Percentiles rank a stretch among this genome's conserved stretches.
phyloP scores from a whole-genome alignment of 1,140 invertebrate species.

The Bicyclus anynana region DNA sequence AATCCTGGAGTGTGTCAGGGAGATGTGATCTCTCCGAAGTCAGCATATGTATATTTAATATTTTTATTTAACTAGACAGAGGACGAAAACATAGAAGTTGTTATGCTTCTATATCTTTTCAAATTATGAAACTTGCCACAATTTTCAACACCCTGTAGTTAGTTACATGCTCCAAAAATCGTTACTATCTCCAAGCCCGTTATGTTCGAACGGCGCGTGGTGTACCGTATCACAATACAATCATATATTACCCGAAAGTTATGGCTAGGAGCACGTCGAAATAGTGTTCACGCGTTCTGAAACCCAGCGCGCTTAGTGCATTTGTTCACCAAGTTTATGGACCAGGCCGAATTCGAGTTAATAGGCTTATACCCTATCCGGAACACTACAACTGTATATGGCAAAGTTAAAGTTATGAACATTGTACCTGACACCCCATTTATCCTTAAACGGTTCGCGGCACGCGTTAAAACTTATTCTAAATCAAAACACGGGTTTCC shows the following conservation, averaged over 20 bases:
- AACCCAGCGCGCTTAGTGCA: slow-evolving; percentile 24
- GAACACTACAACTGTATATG: slow-evolving; percentile 27
- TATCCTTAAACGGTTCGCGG: slow-evolving; percentile 19
- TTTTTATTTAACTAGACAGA: no score
- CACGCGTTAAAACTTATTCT: slow-evolving; percentile 8
- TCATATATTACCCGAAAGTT: slow-evolving; percentile 24
- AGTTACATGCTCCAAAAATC: no score
- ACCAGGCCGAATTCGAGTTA: slow-evolving; percentile 29
- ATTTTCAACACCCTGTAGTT: no score
- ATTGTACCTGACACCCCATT: slow-evolving; percentile 25
- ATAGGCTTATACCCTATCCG: slow-evolving; percentile 33
- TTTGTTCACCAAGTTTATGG: slow-evolving; percentile 32
- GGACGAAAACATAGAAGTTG: no score
- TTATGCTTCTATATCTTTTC: no score
- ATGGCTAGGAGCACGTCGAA: slow-evolving; percentile 17
- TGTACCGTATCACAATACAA: slow-evolving; percentile 15
- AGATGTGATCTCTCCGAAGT: no score
- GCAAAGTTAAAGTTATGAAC: slow-evolving; percentile 28
- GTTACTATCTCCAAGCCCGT: neutral
- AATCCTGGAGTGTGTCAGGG: no score
- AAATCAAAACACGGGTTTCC: neutral
- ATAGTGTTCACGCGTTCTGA: slow-evolving; percentile 25
- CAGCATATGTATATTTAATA: no score
- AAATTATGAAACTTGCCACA: no score
- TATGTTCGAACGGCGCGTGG: neutral